Evolutionary conservation across 2,797 vertebrate genomes (phyloP).

Genomic region (Hozukius guyotensis): DNA sequence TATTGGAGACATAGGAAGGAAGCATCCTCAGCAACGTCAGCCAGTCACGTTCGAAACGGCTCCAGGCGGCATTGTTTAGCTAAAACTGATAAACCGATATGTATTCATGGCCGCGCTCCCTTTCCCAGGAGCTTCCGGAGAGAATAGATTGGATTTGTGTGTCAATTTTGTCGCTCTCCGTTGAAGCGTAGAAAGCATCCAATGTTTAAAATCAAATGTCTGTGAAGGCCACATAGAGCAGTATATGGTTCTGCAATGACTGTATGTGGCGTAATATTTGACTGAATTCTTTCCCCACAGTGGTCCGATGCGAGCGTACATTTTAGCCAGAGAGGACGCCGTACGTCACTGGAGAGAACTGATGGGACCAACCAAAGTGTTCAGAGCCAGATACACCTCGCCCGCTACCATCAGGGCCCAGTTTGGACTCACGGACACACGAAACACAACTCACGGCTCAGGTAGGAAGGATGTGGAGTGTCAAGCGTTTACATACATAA

Average conservation of each 20-base stretch:
- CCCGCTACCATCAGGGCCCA: slow-evolving; percentile 88
- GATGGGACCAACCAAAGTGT: slow-evolving; percentile 98
- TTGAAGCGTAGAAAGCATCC: neutral
- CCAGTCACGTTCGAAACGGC: neutral
- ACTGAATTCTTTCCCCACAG: slow-evolving; percentile 68
- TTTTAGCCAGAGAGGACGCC: slow-evolving; percentile 92
- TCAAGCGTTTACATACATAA: neutral
- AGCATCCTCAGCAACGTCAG: neutral
- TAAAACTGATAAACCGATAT: neutral
- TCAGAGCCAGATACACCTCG: slow-evolving; percentile 85
- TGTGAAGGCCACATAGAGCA: neutral
- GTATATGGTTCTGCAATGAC: neutral
- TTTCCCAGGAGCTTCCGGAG: neutral
- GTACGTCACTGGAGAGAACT: slow-evolving; percentile 89
- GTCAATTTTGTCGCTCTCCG: neutral
- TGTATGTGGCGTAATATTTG: neutral
- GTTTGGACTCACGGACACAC: slow-evolving; percentile 94
- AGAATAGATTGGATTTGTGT: neutral
- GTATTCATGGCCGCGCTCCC: neutral
- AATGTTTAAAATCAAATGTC: neutral
- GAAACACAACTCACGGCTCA: slow-evolving; percentile 95
- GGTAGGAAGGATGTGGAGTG: slow-evolving; percentile 75
- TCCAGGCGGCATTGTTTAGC: neutral
- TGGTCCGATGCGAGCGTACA: slow-evolving; percentile 94
- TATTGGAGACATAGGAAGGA: neutral